phyloP scores from a whole-genome alignment of 1,140 invertebrate genomes.

The Drosophila kepulauana region DNA sequence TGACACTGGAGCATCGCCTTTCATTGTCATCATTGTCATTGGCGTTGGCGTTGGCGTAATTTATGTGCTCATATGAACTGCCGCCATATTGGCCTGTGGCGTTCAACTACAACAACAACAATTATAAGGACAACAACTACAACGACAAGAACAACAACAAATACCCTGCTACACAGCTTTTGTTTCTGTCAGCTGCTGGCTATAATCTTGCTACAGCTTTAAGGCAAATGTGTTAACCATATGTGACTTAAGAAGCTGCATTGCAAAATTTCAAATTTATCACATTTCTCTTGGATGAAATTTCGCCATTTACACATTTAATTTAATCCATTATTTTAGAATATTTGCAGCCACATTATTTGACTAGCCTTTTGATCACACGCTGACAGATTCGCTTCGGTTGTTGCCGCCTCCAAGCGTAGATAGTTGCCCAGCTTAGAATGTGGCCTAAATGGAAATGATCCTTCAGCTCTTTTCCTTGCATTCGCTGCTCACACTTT shows the following conservation, averaged over 20 bases:
- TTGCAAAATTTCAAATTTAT: neutral
- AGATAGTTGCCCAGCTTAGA: neutral
- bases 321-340: neutral
- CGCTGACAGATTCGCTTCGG: neutral
- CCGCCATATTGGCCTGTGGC: conserved; percentile 44
- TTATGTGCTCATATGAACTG: conserved; percentile 59
- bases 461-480: neutral
- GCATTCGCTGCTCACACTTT: neutral
- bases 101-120: conserved; percentile 1
- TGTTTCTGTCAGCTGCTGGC: neutral
- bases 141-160: neutral
- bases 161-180: neutral
- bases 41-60: conserved; percentile 62
- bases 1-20: conserved; percentile 50
- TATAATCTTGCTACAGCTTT: neutral
- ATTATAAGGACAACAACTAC: neutral
- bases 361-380: neutral
- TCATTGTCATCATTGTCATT: conserved; percentile 61
- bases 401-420: neutral
- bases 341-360: neutral
- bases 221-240: neutral
- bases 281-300: neutral
- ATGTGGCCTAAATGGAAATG: neutral
- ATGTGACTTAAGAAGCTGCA: neutral
- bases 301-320: too few relatives aligned